Evolutionary conservation across 2,113 vertebrate genomes (phyloP).

Genomic region (Phainopepla nitens): DNA sequence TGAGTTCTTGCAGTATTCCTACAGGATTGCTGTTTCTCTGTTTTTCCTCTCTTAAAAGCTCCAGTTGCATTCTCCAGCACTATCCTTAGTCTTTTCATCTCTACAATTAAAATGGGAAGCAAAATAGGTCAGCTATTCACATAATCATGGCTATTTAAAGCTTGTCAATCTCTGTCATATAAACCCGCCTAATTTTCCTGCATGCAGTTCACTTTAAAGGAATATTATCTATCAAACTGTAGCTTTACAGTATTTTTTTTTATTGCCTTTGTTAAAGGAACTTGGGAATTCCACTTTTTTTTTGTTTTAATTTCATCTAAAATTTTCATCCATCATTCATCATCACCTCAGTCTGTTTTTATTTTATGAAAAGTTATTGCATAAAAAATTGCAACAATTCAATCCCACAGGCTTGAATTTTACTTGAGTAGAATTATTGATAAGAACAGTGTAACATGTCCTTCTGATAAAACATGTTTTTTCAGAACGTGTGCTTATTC

Average conservation of each 20-base stretch:
- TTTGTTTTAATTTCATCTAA: constrained; percentile 59
- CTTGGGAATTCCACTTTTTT: neutral
- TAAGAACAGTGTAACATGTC: constrained; percentile 47
- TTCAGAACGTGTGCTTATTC: constrained; percentile 36
- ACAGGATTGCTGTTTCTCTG: neutral
- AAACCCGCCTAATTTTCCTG: neutral
- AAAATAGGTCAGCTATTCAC: neutral
- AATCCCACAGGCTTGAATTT: constrained; percentile 22
- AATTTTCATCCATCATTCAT: constrained; percentile 50
- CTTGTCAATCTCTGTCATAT: neutral
- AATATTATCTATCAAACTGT: neutral
- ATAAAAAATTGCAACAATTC: constrained; percentile 15
- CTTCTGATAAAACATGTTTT: constrained; percentile 34
- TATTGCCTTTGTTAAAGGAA: neutral
- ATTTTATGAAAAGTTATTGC: constrained; percentile 36
- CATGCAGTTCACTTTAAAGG: neutral
- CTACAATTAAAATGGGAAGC: neutral
- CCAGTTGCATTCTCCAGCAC: neutral
- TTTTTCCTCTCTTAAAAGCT: neutral
- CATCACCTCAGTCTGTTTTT: constrained; percentile 23
- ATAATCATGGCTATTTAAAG: constrained; percentile 5
- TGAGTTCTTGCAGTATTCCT: neutral
- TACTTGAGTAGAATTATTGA: constrained; percentile 60
- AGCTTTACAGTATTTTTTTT: neutral
- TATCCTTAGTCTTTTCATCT: neutral